Evolutionary conservation across 2,113 vertebrate species (phyloP).

Genomic region (Charadrius vociferus): DNA sequence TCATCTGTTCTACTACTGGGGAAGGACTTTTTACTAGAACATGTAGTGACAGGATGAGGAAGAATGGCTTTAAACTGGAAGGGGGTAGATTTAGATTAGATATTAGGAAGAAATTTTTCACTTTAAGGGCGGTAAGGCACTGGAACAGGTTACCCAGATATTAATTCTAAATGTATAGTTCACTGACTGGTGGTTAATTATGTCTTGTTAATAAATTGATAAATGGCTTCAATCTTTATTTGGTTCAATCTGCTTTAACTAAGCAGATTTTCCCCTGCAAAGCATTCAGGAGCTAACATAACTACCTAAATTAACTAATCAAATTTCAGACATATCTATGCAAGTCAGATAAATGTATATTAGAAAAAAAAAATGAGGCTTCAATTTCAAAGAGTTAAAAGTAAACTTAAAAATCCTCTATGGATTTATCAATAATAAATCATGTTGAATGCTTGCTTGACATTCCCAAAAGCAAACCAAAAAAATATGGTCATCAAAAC

Average conservation of each 20-base stretch:
- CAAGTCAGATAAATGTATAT: not conserved
- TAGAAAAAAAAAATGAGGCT: not conserved
- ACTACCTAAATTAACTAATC: not conserved
- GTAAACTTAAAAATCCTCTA: not conserved
- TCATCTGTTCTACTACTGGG: not conserved
- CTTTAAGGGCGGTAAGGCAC: too few relatives aligned
- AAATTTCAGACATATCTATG: not conserved
- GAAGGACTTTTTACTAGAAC: too few relatives aligned
- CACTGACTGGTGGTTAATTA: not conserved
- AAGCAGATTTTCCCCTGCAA: not conserved
- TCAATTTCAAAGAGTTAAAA: not conserved
- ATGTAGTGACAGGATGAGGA: too few relatives aligned
- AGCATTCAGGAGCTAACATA: not conserved
- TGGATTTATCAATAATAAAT: not conserved
- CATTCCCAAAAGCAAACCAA: not conserved
- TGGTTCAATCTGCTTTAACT: not conserved
- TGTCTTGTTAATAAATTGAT: not conserved
- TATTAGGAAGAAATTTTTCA: too few relatives aligned
- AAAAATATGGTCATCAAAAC: not conserved
- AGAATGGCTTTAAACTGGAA: too few relatives aligned
- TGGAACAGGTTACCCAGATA: too few relatives aligned
- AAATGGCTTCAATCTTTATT: not conserved
- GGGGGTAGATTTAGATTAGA: too few relatives aligned
- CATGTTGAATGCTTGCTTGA: not conserved
- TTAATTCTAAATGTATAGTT: not conserved